These are phyloP conservation scores for Xanthorhoe spadicearia DNA, from an alignment of 2,888 invertebrate genomes.

Conservation along the genomic window DNA sequence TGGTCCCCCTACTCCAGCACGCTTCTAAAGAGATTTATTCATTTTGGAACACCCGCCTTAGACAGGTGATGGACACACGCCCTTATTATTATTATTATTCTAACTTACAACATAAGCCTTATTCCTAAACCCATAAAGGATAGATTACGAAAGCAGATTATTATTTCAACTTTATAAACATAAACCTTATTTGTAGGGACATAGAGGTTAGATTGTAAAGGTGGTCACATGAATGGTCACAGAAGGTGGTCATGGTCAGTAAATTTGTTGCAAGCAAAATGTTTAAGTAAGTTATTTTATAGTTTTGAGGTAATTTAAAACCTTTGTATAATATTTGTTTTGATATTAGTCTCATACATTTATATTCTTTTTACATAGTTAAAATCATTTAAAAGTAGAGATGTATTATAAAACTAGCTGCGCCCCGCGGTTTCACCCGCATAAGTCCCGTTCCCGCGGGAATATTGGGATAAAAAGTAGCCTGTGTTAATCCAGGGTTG, in stretches of 20 bases:
- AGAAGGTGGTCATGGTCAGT: constrained; percentile 20
- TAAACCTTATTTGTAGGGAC: constrained; percentile 1
- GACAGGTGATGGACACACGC: constrained; percentile 66
- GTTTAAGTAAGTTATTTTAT: not conserved
- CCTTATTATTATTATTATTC: constrained; percentile 43
- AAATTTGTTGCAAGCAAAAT: constrained; percentile 20
- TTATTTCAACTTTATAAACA: constrained; percentile 31
- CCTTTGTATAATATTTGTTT: too few relatives aligned
- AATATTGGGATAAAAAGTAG: too few relatives aligned
- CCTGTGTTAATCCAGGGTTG: too few relatives aligned
- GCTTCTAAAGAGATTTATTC: constrained; percentile 63
- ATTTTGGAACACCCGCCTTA: constrained; percentile 62
- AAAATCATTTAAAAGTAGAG: too few relatives aligned
- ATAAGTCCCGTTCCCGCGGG: too few relatives aligned
- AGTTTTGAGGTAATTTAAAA: not conserved
- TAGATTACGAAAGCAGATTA: constrained; percentile 40
- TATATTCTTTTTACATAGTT: too few relatives aligned
- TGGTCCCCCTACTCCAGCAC: constrained; percentile 51
- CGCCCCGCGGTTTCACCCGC: too few relatives aligned
- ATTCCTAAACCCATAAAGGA: not conserved
- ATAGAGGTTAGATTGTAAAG: not conserved
- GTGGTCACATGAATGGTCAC: constrained; percentile 1
- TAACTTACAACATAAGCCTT: constrained; percentile 45
- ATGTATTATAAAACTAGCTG: too few relatives aligned
- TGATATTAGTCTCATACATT: too few relatives aligned